Conservation (phyloP, 2,113 vertebrate genomes). For the Macquaria ambigua region DNA sequence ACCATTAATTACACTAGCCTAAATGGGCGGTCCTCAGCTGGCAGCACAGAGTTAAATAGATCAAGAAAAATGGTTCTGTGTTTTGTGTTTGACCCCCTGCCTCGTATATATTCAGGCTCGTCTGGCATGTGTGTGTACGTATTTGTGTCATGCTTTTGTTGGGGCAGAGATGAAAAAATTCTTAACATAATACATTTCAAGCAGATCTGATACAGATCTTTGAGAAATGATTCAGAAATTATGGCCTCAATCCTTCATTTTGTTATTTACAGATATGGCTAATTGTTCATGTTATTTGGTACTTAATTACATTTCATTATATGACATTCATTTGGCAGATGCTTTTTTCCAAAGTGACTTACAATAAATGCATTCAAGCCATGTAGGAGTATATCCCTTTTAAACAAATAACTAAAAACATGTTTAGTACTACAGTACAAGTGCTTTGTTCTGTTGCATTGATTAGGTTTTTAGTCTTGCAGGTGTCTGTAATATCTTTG, state of each 20-base stretch:
- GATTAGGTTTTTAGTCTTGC: neutral
- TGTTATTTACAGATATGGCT: neutral
- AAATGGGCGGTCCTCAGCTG: constrained; percentile 10
- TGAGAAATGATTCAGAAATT: neutral
- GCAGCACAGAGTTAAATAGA: constrained; percentile 17
- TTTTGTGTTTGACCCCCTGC: constrained; percentile 1
- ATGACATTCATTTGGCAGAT: neutral
- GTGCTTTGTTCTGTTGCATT: neutral
- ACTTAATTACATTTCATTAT: neutral
- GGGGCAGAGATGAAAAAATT: neutral
- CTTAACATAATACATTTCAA: neutral
- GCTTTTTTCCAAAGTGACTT: neutral
- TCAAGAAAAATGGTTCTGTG: neutral
- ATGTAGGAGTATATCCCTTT: neutral
- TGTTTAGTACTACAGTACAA: neutral
- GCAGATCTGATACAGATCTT: neutral
- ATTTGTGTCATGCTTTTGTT: neutral
- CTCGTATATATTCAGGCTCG: neutral
- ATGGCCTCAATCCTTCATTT: neutral
- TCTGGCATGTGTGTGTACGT: neutral
- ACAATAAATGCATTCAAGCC: neutral
- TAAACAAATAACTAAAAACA: neutral
- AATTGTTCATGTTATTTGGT: neutral
- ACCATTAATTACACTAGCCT: constrained; percentile 8
- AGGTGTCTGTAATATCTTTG: neutral